Evolutionary conservation across 2,113 vertebrate species (phyloP).

Genomic region (Patagioenas fasciata): DNA sequence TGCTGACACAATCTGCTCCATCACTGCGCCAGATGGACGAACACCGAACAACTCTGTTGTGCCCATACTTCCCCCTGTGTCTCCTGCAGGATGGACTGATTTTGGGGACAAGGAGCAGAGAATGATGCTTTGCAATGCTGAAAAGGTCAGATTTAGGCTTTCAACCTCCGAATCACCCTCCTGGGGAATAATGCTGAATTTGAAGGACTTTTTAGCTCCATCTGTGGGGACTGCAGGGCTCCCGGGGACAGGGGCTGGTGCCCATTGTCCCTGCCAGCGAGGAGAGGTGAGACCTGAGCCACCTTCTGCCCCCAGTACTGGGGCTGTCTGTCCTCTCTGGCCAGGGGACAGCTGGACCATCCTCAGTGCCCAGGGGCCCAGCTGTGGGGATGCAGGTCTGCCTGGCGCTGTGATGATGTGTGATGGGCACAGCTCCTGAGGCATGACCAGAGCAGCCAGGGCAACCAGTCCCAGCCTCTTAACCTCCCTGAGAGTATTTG

Average conservation of each 20-base stretch:
- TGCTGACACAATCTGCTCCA: background rate
- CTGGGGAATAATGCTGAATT: background rate
- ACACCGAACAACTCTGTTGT: accelerated
- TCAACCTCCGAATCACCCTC: background rate
- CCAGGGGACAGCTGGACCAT: accelerated
- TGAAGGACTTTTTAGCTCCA: background rate
- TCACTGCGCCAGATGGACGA: accelerated
- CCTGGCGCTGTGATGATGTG: background rate
- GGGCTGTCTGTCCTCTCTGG: background rate
- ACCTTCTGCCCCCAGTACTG: background rate
- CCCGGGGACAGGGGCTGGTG: background rate
- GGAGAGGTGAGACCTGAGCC: background rate
- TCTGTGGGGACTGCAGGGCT: background rate
- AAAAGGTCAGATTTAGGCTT: background rate
- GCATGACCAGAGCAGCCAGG: background rate
- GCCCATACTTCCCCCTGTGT: accelerated
- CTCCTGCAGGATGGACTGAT: accelerated
- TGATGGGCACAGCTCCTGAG: background rate
- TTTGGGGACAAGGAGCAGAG: background rate
- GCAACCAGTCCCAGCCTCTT: accelerated
- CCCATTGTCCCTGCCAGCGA: accelerated
- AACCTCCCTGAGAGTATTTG: accelerated
- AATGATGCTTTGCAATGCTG: background rate
- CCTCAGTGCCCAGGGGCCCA: background rate
- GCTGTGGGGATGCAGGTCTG: accelerated